Evolutionary conservation across 2,888 invertebrate species (phyloP).

Genomic region (Torymus texanus): DNA sequence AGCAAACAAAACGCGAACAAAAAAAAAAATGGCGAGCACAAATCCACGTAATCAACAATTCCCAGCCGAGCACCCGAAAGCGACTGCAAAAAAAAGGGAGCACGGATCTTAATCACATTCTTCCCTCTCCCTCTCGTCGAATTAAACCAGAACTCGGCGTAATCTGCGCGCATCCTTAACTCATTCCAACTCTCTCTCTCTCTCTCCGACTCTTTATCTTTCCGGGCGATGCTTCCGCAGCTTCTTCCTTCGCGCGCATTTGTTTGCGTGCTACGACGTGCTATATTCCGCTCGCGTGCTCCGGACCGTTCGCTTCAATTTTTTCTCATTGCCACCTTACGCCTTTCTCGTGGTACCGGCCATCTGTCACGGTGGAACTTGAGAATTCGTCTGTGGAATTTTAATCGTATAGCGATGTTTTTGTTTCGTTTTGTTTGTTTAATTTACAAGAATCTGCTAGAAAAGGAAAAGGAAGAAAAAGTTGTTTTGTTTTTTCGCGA

Average conservation of each 20-base stretch:
- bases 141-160: constrained; percentile 10
- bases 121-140: background rate
- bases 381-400: constrained; percentile 38
- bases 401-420: constrained; percentile 30
- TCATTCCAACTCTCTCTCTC: background rate
- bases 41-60: background rate
- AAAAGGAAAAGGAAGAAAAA: too few relatives aligned
- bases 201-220: background rate
- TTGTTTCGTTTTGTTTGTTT: too few relatives aligned
- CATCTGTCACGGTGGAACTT: constrained; percentile 34
- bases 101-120: constrained; percentile 10
- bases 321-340: constrained; percentile 18
- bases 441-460: too few relatives aligned
- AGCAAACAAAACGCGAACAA: background rate
- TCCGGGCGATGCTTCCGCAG: background rate
- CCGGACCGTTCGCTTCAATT: constrained; percentile 17
- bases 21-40: background rate
- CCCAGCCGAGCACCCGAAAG: background rate
- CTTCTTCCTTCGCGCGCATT: constrained; percentile 10
- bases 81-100: background rate
- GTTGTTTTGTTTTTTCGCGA: too few relatives aligned
- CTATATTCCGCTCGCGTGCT: constrained; percentile 39
- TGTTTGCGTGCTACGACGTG: constrained; percentile 26
- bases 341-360: constrained; percentile 21
- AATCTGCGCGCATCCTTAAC: background rate